These are phyloP conservation scores for Nemapogon koenigi DNA, from an alignment of 2,888 invertebrate genomes.

Conservation along the genomic window DNA sequence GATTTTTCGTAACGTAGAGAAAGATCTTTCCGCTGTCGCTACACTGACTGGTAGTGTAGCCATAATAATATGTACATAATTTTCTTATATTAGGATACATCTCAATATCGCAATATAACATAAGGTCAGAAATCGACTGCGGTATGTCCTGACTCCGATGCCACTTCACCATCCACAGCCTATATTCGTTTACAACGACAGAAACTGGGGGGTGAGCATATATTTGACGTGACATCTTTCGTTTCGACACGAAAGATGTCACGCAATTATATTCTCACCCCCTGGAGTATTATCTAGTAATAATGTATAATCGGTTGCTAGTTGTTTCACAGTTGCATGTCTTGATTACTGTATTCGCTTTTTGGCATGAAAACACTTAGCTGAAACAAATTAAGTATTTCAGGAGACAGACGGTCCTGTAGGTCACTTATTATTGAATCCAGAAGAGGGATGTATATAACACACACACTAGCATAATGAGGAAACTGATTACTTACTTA, in stretches of 20 bases:
- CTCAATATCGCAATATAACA: conserved; percentile 13
- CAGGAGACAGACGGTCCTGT: conserved; percentile 18
- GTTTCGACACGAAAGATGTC: too few species aligned
- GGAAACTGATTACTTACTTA: too few species aligned
- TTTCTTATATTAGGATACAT: conserved; percentile 12
- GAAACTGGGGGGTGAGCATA: conserved; percentile 14
- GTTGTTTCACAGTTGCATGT: conserved; percentile 18
- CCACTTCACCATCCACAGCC: conserved; percentile 14
- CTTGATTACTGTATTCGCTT: conserved; percentile 15
- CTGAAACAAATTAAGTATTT: conserved; percentile 19
- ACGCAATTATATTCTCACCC: too few species aligned
- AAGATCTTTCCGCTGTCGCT: conserved; percentile 14
- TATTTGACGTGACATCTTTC: too few species aligned
- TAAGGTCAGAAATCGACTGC: conserved; percentile 12
- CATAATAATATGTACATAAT: conserved; percentile 10
- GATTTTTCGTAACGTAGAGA: too few species aligned
- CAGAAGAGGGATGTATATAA: conserved; percentile 23
- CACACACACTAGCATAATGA: too few species aligned
- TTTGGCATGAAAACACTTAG: conserved; percentile 19
- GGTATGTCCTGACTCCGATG: conserved; percentile 8
- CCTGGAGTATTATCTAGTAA: conserved; percentile 6
- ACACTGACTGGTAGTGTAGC: conserved; percentile 16
- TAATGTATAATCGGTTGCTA: conserved; percentile 14
- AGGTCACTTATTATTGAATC: conserved; percentile 20
- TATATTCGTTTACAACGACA: conserved; percentile 12